phyloP scores from a whole-genome alignment of 2,113 vertebrate genomes.

The Isurus oxyrinchus region DNA sequence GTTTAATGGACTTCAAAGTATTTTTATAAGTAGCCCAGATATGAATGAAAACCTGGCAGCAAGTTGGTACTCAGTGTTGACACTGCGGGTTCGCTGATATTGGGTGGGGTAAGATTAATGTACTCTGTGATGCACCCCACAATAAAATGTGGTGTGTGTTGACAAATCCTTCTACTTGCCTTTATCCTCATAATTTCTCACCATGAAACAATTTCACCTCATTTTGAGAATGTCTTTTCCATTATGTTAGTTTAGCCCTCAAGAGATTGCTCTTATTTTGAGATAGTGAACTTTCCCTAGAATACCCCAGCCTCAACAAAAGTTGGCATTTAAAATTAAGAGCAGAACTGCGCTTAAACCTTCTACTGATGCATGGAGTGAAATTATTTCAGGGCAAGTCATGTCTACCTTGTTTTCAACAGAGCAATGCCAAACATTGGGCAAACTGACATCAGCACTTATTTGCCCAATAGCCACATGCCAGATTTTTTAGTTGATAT shows the following conservation, averaged over 20 bases:
- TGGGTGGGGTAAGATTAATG: background rate
- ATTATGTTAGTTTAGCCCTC: background rate
- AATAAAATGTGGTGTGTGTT: background rate
- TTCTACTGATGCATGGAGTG: background rate
- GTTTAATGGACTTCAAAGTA: background rate
- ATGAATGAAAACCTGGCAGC: background rate
- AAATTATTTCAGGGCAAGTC: background rate
- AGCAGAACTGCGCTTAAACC: background rate
- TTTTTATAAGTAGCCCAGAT: background rate
- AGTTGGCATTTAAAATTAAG: background rate
- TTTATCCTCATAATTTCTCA: background rate
- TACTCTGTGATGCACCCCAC: background rate
- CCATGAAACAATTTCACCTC: background rate
- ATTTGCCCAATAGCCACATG: background rate
- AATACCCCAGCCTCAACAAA: background rate
- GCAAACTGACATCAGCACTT: background rate
- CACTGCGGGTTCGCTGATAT: too few species aligned
- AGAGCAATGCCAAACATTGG: background rate
- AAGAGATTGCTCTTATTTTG: background rate
- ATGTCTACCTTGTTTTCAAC: background rate
- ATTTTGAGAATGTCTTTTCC: background rate
- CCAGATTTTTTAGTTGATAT: background rate
- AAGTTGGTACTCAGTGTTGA: background rate
- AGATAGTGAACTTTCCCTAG: background rate
- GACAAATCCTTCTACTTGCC: background rate